These are phyloP conservation scores for Thamnophis sirtalis DNA, from an alignment of 2,113 vertebrate genomes.

Conservation along the genomic window DNA sequence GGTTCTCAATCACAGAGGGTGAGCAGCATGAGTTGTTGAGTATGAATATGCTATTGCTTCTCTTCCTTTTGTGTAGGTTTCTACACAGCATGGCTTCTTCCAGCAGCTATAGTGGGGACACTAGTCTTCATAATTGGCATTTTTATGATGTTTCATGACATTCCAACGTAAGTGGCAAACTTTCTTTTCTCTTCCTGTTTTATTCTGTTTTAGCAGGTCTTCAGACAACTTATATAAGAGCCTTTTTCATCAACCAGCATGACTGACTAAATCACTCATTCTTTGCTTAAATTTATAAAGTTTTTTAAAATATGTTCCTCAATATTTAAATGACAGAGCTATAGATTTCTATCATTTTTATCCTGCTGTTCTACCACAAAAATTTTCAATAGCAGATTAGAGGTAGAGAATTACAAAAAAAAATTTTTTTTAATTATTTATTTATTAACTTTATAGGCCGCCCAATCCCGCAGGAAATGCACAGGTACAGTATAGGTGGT, in stretches of 20 bases:
- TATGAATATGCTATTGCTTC: not conserved
- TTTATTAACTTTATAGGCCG: no score
- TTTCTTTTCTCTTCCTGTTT: not conserved
- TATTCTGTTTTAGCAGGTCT: not conserved
- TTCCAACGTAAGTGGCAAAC: conserved; percentile 48
- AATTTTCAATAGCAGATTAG: not conserved
- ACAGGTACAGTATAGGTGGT: no score
- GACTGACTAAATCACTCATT: not conserved
- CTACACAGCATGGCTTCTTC: conserved; percentile 64
- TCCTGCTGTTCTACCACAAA: not conserved
- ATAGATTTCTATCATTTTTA: not conserved
- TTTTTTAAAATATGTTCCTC: not conserved
- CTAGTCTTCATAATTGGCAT: conserved; percentile 55
- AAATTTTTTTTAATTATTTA: no score
- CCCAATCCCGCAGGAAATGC: no score
- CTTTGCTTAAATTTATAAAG: not conserved
- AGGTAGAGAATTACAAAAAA: not conserved
- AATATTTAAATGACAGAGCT: not conserved
- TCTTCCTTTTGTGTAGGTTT: conserved; percentile 45
- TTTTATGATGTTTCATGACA: conserved; percentile 40
- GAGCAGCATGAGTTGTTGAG: not conserved
- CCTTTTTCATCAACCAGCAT: not conserved
- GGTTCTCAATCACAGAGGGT: not conserved
- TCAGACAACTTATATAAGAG: not conserved
- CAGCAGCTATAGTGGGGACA: conserved; percentile 29